Evolutionary conservation across 2,113 vertebrate species (phyloP).

Genomic region (Sphyrna mokarran): DNA sequence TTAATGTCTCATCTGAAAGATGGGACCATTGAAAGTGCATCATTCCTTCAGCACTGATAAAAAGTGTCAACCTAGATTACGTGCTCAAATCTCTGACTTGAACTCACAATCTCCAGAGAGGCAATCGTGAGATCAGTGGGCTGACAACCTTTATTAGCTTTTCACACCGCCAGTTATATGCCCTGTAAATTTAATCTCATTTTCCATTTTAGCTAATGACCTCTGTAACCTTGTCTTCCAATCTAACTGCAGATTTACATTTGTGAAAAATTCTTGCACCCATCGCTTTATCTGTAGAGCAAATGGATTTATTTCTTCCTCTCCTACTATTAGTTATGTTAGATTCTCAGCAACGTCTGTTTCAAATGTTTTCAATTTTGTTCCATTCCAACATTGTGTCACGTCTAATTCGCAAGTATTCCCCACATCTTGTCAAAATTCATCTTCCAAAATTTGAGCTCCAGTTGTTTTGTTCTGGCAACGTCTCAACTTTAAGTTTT

Average conservation of each 20-base stretch:
- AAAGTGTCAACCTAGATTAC: neutral
- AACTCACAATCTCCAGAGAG: neutral
- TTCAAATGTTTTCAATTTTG: neutral
- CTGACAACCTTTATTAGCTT: constrained; percentile 11
- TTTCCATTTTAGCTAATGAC: constrained; percentile 2
- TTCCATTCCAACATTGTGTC: neutral
- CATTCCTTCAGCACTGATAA: neutral
- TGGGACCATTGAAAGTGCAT: neutral
- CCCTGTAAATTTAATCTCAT: neutral
- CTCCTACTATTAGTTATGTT: neutral
- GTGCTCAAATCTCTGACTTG: neutral
- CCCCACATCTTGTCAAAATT: neutral
- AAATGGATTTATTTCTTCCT: neutral
- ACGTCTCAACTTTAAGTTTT: neutral
- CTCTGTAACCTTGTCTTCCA: neutral
- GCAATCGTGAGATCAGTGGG: neutral
- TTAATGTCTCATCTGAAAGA: neutral
- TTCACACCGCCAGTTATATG: neutral
- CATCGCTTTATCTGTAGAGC: neutral
- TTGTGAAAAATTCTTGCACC: neutral
- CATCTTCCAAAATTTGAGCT: neutral
- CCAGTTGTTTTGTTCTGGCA: neutral
- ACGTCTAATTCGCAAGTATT: neutral
- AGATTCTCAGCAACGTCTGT: neutral
- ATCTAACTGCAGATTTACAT: neutral